Percentiles rank a stretch among this genome's conserved stretches.
These are phyloP conservation scores for Eleutherodactylus coqui DNA, from an alignment of 2,797 vertebrate species.

Conservation along the genomic window DNA sequence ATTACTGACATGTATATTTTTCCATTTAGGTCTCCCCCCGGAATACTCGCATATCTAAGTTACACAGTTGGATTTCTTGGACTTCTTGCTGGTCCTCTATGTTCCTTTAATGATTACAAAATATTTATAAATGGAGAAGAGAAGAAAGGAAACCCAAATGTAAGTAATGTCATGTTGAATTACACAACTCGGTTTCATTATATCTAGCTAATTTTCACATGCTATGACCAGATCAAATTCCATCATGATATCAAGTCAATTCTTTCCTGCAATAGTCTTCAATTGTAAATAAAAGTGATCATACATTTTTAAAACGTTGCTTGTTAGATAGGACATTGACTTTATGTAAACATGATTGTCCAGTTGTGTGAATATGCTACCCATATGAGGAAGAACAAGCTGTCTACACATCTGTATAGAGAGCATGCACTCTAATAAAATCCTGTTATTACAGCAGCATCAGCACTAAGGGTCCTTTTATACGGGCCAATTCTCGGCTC, in stretches of 20 bases:
- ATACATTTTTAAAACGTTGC: neutral
- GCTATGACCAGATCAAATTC: neutral
- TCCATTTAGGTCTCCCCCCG: conserved; percentile 43
- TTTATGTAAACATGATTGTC: neutral
- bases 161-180: conserved; percentile 5
- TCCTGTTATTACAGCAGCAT: neutral
- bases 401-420: too few species aligned
- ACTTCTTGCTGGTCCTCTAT: conserved; percentile 63
- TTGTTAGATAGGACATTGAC: neutral
- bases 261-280: neutral
- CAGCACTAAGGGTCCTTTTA: neutral
- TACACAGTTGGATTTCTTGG: conserved; percentile 64
- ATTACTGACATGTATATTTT: neutral
- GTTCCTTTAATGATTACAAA: conserved; percentile 62
- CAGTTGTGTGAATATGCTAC: neutral
- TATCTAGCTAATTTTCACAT: neutral
- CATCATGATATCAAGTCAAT: neutral
- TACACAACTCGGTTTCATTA: neutral
- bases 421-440: neutral
- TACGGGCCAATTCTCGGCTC: too few species aligned
- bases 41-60: conserved; percentile 59
- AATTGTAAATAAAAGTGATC: neutral
- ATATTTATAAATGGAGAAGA: conserved; percentile 63
- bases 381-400: neutral
- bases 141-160: conserved; percentile 45